Base-by-base conservation (phyloP, 2,797 vertebrate species). In the Telmatherina bonti region DNA sequence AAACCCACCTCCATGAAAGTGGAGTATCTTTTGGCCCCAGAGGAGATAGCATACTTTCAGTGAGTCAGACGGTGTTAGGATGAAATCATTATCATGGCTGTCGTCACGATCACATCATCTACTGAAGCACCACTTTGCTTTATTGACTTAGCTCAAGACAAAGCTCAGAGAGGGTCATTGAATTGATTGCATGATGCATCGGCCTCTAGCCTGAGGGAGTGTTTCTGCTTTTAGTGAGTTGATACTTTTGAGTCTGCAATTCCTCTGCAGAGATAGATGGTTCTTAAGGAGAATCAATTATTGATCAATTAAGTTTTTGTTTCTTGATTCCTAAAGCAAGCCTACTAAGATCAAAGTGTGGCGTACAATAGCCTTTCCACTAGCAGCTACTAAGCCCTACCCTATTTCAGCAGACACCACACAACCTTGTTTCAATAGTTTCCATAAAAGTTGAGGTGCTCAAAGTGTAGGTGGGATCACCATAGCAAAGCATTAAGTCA, bases 81-180 rank as follows among this genome's bases (percentile, higher is more conserved):
- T 78, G 72, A 83, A 90, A 85, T 89, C 80, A 84, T 90, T 83
- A 87, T 81, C 67, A 47, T 73, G 67, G 77, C 75, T 83, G 83
- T 87, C 71, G 65, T 87, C 86, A 83, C 83, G 62, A 84, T 88
- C 73, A 74, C 83, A 87, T 91, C 89, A 83, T 81, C 80, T 70
- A 78, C 57, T 67, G 76, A 81, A 87, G 84, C 74, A 88, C 83
- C 81, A 86, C 88, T 90, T 89, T 83, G 80, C 79, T 88, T 87
- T 92, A 92, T 91, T 89, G 91, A 91, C 89, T 83, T 72, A 51
- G 69, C 31, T 77, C 68, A 71, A 91, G 88, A 90, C 87, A 89
- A 91, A 90, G 85, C 69, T 79, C 75, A 72, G 84, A 89, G 81
- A 67, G 84, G 85, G 85, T 88, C 88, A 86, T 67, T 54, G 76